Conservation (phyloP, 2,797 vertebrate genomes). For the Decapterus maruadsi region DNA sequence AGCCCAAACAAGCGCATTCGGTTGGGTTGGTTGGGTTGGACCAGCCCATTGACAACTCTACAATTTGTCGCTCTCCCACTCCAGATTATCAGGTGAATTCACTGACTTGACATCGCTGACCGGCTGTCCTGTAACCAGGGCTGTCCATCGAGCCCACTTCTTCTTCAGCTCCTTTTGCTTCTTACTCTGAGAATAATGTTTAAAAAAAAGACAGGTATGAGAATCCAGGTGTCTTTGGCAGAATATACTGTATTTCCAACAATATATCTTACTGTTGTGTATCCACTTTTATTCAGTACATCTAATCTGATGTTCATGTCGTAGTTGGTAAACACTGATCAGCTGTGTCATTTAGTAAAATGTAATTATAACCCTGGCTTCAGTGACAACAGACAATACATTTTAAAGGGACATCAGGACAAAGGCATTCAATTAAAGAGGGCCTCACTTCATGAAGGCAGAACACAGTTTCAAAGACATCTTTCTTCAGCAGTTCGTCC, state of each 20-base stretch:
- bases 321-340: too few species aligned
- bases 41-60: too few species aligned
- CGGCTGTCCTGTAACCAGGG: conserved; percentile 80
- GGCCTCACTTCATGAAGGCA: conserved; percentile 90
- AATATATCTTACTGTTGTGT: too few species aligned
- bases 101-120: conserved; percentile 87
- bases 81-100: too few species aligned
- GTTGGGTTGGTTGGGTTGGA: too few species aligned
- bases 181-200: conserved; percentile 62
- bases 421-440: background rate
- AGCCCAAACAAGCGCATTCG: too few species aligned
- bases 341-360: background rate
- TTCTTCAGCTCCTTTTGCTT: conserved; percentile 71
- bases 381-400: background rate
- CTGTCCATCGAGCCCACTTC: conserved; percentile 89
- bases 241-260: too few species aligned
- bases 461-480: conserved; percentile 90
- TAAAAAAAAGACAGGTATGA: background rate
- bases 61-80: too few species aligned
- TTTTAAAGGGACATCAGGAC: background rate
- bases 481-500: conserved; percentile 74
- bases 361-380: background rate
- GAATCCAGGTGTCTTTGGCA: background rate
- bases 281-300: too few species aligned
- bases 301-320: too few species aligned